These are phyloP conservation scores for Meiosimyza decipiens DNA, from an alignment of 2,888 invertebrate genomes.

Conservation along the genomic window DNA sequence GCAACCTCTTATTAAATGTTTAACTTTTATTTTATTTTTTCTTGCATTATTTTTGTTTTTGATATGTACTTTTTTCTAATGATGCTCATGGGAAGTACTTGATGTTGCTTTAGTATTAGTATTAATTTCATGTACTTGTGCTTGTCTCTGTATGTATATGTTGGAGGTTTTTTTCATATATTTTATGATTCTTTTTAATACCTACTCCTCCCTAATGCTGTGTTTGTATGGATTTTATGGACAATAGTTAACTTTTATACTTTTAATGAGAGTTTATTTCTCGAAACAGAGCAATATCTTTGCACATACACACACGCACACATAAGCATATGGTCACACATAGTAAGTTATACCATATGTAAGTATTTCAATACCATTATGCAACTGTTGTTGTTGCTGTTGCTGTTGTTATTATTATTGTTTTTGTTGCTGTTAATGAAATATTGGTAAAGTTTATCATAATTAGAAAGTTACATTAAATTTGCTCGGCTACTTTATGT, in stretches of 20 bases:
- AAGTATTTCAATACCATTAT: background rate
- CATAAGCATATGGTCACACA: slow-evolving; percentile 17
- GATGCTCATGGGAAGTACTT: too few relatives aligned
- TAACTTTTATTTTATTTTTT: too few relatives aligned
- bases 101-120: too few relatives aligned
- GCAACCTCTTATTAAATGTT: too few relatives aligned
- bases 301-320: slow-evolving; percentile 6
- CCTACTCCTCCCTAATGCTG: background rate
- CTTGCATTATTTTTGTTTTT: too few relatives aligned
- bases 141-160: too few relatives aligned
- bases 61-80: too few relatives aligned
- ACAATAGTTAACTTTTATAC: slow-evolving; percentile 34
- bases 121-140: too few relatives aligned
- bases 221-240: slow-evolving; percentile 27
- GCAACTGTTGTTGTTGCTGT: slow-evolving; percentile 19
- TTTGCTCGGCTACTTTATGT: background rate
- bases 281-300: background rate
- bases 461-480: slow-evolving; percentile 32
- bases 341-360: background rate
- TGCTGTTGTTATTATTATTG: background rate
- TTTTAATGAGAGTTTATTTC: slow-evolving; percentile 36
- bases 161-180: too few relatives aligned
- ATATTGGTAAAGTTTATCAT: slow-evolving; percentile 31
- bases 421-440: slow-evolving; percentile 26
- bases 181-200: too few relatives aligned